phyloP scores from a whole-genome alignment of 2,888 invertebrate species.

The Dicycla oo region DNA sequence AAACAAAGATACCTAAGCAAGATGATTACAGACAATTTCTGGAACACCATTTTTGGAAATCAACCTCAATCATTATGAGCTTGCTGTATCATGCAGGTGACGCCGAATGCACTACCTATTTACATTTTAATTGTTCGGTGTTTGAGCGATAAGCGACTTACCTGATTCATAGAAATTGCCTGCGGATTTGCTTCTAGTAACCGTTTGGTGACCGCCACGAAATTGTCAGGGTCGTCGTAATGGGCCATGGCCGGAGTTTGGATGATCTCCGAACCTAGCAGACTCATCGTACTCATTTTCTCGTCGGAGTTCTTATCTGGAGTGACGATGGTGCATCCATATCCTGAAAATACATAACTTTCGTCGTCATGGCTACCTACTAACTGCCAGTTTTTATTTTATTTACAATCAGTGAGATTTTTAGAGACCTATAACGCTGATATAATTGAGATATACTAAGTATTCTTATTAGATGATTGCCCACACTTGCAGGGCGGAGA shows the following conservation, averaged over 20 bases:
- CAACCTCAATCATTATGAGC: neutral
- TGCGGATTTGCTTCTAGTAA: conserved; percentile 94
- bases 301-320: conserved; percentile 99
- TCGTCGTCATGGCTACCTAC: neutral
- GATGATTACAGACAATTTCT: neutral
- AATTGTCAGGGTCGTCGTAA: conserved; percentile 92
- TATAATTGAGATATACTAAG: too few species aligned
- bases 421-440: too few species aligned
- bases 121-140: neutral
- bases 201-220: conserved; percentile 95
- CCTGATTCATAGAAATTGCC: conserved; percentile 96
- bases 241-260: conserved; percentile 91
- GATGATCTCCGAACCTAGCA: conserved; percentile 97
- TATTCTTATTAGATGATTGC: neutral
- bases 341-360: conserved; percentile 87
- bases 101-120: neutral
- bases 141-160: conserved; percentile 67
- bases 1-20: neutral
- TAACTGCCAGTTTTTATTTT: neutral
- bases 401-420: too few species aligned
- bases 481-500: neutral
- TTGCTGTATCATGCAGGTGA: neutral
- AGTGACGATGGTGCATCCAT: conserved; percentile 98
- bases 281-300: conserved; percentile 95
- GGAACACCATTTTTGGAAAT: neutral